Conservation (phyloP, 2,888 invertebrate genomes). For the Eupithecia pulchellata region DNA sequence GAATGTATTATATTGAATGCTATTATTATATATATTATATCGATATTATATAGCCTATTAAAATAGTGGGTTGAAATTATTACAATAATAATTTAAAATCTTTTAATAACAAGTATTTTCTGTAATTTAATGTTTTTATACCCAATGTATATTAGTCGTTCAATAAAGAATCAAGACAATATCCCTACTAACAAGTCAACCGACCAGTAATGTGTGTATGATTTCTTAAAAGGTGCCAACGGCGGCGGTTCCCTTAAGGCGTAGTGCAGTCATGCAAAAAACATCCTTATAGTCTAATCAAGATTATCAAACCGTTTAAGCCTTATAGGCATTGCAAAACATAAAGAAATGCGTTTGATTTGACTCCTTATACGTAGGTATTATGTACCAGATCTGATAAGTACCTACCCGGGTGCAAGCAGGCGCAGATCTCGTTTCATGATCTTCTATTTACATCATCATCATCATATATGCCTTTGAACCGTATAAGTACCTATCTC, state of each 20-base stretch:
- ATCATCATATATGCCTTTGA: too few relatives aligned
- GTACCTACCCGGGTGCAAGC: neutral
- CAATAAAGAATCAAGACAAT: too few relatives aligned
- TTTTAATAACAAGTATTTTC: too few relatives aligned
- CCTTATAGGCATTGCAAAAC: constrained; percentile 27
- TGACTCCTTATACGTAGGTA: constrained; percentile 21
- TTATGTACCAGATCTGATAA: constrained; percentile 3
- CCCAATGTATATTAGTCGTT: too few relatives aligned
- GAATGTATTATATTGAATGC: too few relatives aligned
- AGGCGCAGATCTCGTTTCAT: neutral
- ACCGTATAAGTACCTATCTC: too few relatives aligned
- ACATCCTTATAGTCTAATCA: constrained; percentile 32
- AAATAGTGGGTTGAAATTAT: too few relatives aligned
- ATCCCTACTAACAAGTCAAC: neutral
- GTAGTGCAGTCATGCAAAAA: neutral
- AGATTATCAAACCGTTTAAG: constrained; percentile 35
- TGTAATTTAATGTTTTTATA: too few relatives aligned
- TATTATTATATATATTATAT: too few relatives aligned
- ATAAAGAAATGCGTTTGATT: constrained; percentile 18
- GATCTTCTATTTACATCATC: neutral
- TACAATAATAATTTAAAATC: too few relatives aligned
- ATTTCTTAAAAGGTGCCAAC: neutral
- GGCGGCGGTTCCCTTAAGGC: neutral
- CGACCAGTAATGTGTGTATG: neutral
- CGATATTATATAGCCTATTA: too few relatives aligned